Percentiles rank a stretch among this genome's conserved stretches.
Evolutionary conservation across 30 jellyfish, hydroid and myxozoan genomes (phyloP).

Genomic region (Cassiopea xamachana): DNA sequence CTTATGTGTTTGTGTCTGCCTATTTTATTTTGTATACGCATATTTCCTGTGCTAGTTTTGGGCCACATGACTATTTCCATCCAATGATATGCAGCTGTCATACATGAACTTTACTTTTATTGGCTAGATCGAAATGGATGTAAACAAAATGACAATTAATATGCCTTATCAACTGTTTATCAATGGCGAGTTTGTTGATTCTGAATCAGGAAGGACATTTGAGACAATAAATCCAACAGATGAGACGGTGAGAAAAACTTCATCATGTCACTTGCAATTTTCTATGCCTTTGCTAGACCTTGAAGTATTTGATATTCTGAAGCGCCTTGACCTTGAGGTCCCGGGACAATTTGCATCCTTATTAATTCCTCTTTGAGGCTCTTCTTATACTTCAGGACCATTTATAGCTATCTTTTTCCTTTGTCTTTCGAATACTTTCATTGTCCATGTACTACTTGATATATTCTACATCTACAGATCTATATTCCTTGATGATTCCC

Average conservation of each 20-base stretch:
- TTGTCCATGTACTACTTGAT: no score
- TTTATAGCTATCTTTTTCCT: not conserved
- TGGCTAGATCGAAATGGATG: constrained; percentile 81
- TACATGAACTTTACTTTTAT: not conserved
- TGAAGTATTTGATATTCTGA: no score
- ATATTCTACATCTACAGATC: not conserved
- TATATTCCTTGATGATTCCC: no score
- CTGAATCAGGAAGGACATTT: constrained; percentile 97
- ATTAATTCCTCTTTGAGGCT: not conserved
- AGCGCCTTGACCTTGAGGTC: no score
- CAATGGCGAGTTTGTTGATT: constrained; percentile 94
- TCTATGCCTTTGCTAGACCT: no score
- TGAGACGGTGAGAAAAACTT: constrained; percentile 78
- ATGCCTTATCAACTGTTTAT: constrained; percentile 98
- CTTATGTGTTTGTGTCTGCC: no score
- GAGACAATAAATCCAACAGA: constrained; percentile 97
- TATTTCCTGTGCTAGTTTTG: no score
- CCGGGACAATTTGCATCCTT: no score
- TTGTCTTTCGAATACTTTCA: no score
- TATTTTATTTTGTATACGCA: no score
- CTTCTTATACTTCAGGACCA: not conserved
- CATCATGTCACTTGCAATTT: no score
- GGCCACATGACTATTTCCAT: not conserved
- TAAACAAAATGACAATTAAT: constrained; percentile 81
- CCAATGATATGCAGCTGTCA: not conserved